Evolutionary conservation across 2,797 vertebrate species (phyloP).

Genomic region (Apogon hyalosoma): DNA sequence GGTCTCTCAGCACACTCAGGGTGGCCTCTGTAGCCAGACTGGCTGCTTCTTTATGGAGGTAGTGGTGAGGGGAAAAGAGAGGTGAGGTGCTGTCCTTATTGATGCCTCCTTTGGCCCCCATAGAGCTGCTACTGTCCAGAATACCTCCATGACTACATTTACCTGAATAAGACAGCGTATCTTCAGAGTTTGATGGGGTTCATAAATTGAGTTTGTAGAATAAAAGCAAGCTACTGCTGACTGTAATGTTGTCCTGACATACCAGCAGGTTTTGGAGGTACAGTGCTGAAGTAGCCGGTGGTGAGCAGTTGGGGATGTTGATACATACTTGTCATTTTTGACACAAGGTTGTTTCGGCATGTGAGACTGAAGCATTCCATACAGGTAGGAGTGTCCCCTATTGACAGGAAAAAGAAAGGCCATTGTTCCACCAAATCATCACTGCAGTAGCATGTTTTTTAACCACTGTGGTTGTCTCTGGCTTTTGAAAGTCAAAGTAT

Average conservation of each 20-base stretch:
- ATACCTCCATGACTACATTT: slow-evolving; percentile 92
- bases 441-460: not conserved
- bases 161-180: slow-evolving; percentile 69
- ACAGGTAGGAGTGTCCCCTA: slow-evolving; percentile 85
- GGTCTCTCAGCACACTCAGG: slow-evolving; percentile 82
- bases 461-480: not conserved
- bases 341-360: slow-evolving; percentile 85
- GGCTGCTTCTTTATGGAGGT: slow-evolving; percentile 85
- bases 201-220: not conserved
- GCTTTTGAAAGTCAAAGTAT: not conserved
- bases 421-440: not conserved
- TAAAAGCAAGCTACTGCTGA: not conserved
- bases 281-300: slow-evolving; percentile 87
- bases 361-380: slow-evolving; percentile 85
- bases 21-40: slow-evolving; percentile 85
- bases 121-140: slow-evolving; percentile 85
- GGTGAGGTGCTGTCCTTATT: slow-evolving; percentile 90
- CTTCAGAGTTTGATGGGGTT: not conserved
- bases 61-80: slow-evolving; percentile 89
- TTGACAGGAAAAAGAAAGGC: not conserved
- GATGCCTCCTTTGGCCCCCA: slow-evolving; percentile 87
- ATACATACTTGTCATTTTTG: slow-evolving; percentile 52
- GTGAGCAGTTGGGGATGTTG: slow-evolving; percentile 79
- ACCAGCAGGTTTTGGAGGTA: slow-evolving; percentile 87
- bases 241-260: slow-evolving; percentile 11